phyloP scores from a whole-genome alignment of 2,888 invertebrate species.

The Nomada fucata region DNA sequence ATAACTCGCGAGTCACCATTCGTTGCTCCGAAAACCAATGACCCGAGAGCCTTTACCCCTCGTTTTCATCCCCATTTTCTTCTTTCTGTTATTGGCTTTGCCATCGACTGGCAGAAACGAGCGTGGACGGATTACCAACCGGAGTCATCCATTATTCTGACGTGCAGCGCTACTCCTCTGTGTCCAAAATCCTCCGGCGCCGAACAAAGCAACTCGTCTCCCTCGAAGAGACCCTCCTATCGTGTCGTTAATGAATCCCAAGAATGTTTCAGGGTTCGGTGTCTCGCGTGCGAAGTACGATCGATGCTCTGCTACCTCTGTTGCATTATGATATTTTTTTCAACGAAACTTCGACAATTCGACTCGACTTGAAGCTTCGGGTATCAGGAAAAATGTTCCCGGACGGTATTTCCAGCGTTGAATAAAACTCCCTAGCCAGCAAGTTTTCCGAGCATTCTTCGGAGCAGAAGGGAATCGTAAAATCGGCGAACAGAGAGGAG shows the following conservation, averaged over 20 bases:
- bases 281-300: neutral
- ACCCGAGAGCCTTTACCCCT: slow-evolving; percentile 32
- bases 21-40: slow-evolving; percentile 44
- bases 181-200: slow-evolving; percentile 39
- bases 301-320: too few relatives aligned
- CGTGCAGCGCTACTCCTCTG: slow-evolving; percentile 32
- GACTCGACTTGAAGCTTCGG: too few relatives aligned
- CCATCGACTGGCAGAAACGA: slow-evolving; percentile 57
- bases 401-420: neutral
- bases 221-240: slow-evolving; percentile 21
- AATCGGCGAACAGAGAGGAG: neutral
- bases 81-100: slow-evolving; percentile 43
- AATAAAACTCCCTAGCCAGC: too few relatives aligned
- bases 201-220: slow-evolving; percentile 38
- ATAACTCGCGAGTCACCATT: slow-evolving; percentile 29
- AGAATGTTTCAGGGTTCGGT: slow-evolving; percentile 27
- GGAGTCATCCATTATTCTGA: slow-evolving; percentile 60
- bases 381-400: neutral
- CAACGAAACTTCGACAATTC: too few relatives aligned
- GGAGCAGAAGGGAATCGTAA: neutral
- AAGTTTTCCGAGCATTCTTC: neutral
- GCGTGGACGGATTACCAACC: slow-evolving; percentile 50
- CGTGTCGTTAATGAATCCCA: slow-evolving; percentile 51
- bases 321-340: too few relatives aligned
- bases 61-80: slow-evolving; percentile 18